Evolutionary conservation across 2,113 vertebrate genomes (phyloP).

Genomic region (Oryzias javanicus): DNA sequence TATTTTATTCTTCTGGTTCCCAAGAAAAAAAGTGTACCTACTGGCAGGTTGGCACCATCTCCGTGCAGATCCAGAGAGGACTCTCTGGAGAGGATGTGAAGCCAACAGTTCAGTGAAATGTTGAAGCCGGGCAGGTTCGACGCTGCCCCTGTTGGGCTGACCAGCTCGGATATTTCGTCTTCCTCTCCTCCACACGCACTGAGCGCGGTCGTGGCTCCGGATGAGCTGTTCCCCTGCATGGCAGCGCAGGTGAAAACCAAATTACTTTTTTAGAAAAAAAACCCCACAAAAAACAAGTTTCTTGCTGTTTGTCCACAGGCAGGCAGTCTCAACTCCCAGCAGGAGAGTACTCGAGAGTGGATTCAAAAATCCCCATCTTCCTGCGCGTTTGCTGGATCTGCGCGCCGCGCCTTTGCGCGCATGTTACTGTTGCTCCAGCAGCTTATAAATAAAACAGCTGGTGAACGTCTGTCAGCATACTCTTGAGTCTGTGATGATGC

Average conservation of each 20-base stretch:
- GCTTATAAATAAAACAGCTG: background rate
- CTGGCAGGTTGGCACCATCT: conserved; percentile 69
- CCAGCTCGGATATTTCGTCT: conserved; percentile 59
- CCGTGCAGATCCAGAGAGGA: conserved; percentile 65
- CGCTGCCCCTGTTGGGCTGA: conserved; percentile 31
- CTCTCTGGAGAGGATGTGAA: conserved; percentile 75
- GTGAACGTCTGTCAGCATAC: background rate
- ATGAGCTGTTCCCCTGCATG: conserved; percentile 63
- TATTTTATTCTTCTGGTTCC: background rate
- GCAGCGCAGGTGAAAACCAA: background rate
- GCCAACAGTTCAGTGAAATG: conserved; percentile 77
- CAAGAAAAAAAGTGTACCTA: conserved; percentile 33
- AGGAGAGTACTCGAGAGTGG: background rate
- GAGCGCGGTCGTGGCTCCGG: conserved; percentile 17
- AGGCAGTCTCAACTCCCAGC: conserved; percentile 12
- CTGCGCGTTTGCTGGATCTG: background rate
- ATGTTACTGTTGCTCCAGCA: background rate
- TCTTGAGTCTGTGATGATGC: conserved; percentile 3
- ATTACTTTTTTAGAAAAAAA: background rate
- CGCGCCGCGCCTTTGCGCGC: background rate
- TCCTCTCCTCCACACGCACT: conserved; percentile 56
- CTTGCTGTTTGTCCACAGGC: background rate
- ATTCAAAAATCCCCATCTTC: conserved; percentile 19
- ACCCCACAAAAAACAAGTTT: background rate
- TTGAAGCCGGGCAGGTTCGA: conserved; percentile 56